These are phyloP conservation scores for Cromileptes altivelis DNA, from an alignment of 2,113 vertebrate species.

Conservation along the genomic window DNA sequence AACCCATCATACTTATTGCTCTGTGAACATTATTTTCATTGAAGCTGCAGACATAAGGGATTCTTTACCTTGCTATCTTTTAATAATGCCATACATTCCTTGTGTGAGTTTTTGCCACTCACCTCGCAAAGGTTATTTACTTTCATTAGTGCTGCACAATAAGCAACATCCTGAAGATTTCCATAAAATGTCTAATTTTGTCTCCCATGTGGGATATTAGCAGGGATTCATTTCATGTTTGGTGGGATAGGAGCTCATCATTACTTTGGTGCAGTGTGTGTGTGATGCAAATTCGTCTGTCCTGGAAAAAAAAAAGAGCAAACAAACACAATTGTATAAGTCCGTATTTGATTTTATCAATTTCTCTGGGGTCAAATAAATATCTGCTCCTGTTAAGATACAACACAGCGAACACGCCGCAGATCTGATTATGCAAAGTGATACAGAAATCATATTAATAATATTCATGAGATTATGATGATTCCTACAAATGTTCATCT, in stretches of 20 bases:
- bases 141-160: slow-evolving; percentile 49
- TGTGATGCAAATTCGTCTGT: slow-evolving; percentile 24
- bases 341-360: slow-evolving; percentile 41
- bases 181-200: slow-evolving; percentile 52
- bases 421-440: slow-evolving; percentile 60
- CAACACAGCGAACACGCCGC: not conserved
- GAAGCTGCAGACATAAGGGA: slow-evolving; percentile 45
- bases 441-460: slow-evolving; percentile 46
- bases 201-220: slow-evolving; percentile 36
- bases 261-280: not conserved
- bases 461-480: slow-evolving; percentile 65
- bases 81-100: slow-evolving; percentile 15
- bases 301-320: not conserved
- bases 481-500: slow-evolving; percentile 50
- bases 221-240: not conserved
- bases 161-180: slow-evolving; percentile 39
- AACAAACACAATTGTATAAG: slow-evolving; percentile 19
- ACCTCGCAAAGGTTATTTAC: slow-evolving; percentile 26
- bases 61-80: slow-evolving; percentile 44
- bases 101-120: slow-evolving; percentile 13
- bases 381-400: slow-evolving; percentile 15
- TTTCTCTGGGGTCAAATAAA: slow-evolving; percentile 40
- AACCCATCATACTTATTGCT: slow-evolving; percentile 66
- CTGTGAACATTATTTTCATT: slow-evolving; percentile 46
- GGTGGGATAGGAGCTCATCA: slow-evolving; percentile 2